These are phyloP conservation scores for Podarcis cretensis DNA, from an alignment of 2,113 vertebrate species.

Conservation along the genomic window DNA sequence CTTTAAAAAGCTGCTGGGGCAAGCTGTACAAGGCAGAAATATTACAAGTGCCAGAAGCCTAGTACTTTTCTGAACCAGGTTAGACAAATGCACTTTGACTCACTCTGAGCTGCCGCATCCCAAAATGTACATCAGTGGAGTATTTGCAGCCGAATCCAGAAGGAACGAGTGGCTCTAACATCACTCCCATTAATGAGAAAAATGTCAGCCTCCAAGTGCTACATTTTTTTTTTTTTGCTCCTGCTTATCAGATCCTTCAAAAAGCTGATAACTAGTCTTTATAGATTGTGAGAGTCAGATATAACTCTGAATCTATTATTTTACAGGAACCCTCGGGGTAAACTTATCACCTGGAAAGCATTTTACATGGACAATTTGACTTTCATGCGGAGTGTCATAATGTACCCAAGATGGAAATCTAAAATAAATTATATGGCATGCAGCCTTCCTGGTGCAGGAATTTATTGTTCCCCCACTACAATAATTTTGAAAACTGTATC, in stretches of 20 bases:
- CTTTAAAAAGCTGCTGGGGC: conserved; percentile 43
- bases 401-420: conserved; percentile 80
- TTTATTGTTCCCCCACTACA: conserved; percentile 81
- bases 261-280: conserved; percentile 80
- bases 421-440: conserved; percentile 83
- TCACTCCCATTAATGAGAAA: conserved; percentile 79
- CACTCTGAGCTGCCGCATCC: conserved; percentile 61
- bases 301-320: conserved; percentile 82
- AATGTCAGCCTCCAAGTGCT: conserved; percentile 73
- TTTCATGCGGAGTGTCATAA: conserved; percentile 81
- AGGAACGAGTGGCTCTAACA: conserved; percentile 68
- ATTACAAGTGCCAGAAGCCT: conserved; percentile 51
- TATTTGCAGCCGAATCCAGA: conserved; percentile 79
- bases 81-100: conserved; percentile 61
- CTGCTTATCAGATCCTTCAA: conserved; percentile 80
- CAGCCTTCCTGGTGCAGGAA: conserved; percentile 75
- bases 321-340: conserved; percentile 79
- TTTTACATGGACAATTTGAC: conserved; percentile 84
- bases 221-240: conserved; percentile 51
- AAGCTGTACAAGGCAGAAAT: conserved; percentile 54
- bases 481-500: conserved; percentile 83
- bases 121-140: conserved; percentile 66
- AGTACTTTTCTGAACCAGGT: conserved; percentile 50
- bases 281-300: conserved; percentile 78
- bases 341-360: conserved; percentile 83